Evolutionary conservation across 2,888 invertebrate species (phyloP), one percentile per base, ranked within the genome.

Genomic region (Idaea dimidiata): DNA sequence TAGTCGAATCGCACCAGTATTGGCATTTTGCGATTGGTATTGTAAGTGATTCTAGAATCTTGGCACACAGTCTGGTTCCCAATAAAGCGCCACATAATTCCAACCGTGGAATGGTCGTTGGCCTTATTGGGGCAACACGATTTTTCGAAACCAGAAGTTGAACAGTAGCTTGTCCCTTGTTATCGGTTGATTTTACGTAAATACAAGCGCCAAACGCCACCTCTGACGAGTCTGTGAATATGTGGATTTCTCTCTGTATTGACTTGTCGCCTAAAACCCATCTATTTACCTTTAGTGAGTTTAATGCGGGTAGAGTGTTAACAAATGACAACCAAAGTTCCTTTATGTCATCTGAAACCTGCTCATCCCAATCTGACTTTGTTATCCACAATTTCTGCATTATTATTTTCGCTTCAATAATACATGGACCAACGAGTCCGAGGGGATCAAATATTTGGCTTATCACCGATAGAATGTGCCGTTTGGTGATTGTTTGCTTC

Each of bases 61-160:
- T 74, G 2, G 24, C 54, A 10, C 62, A 67, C 17, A 78, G 59
- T 59, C 71, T 65, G 31, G 69, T 54, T 56, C 68, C 70, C 53
- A 76, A 17, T 18, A 75, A 59, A 0, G 73, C 75, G 1, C 68
- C 76, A 56, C 74, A 76, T 0, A 78, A 62, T 57, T 79, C 79
- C 3, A 77, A 57, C 4, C 76, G 69, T 1, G 72, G 72, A 31
- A 72, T 70, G 0, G 70, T 75, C 1, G 66, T 66, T 0, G 70
- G 66, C 14, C 69, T 72, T 16, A 72, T 53, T 0, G 72, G 70
- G 5, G 72, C 70, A 1, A 74, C 67, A 6, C 62, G 55, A 17
- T 62, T 67, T 55, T 74, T 73, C 1, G 74, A 67, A 8, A 59
- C 18, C 14, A 74, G 58, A 6, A 74, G 58, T 16, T 61, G 70